Evolutionary conservation across 2,797 vertebrate genomes (phyloP), one percentile per base, ranked within the genome.

Genomic region (Tragopan temminckii): DNA sequence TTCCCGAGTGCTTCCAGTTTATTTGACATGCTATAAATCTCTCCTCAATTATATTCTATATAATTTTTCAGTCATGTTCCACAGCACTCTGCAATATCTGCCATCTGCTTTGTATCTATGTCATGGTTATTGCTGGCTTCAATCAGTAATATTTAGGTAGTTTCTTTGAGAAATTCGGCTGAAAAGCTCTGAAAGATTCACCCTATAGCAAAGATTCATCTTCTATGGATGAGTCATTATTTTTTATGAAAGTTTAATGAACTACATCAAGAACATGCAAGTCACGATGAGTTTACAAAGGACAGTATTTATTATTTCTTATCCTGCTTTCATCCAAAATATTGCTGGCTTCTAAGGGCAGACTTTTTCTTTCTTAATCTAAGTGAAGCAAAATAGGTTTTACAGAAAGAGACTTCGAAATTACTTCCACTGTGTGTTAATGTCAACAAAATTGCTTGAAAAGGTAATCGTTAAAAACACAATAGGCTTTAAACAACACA

Each of bases 1-100:
- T 86, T 69, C 40, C 59, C 0, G 7, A 67, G 78, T 80, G 61
- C 68, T 64, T 92, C 72, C 83, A 78, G 58, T 66, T 14, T 19
- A 18, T 21, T 55, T 85, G 85, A 64, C 40, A 46, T 19, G 40
- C 53, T 25, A 75, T 62, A 76, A 85, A 53, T 83, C 80, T 63
- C 61, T 89, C 45, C 78, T 93, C 90, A 94, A 42, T 90, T 94
- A 87, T 77, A 61, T 40, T 80, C 92, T 58, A 14, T 24, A 66
- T 78, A 80, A 75, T 78, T 89, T 93, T 83, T 82, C 53, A 91
- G 58, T 80, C 1, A 1, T 69, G n/a, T 88, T 92, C 64, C 38
- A 46, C 69, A 83, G 55, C 21, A 72, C 76, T 91, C 89, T 71
- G 75, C 89, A 89, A 8, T 80, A 89, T 57, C 35, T 93, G 57